These are phyloP conservation scores for Pyrgus malvae DNA, from an alignment of 2,888 invertebrate species.

Conservation along the genomic window DNA sequence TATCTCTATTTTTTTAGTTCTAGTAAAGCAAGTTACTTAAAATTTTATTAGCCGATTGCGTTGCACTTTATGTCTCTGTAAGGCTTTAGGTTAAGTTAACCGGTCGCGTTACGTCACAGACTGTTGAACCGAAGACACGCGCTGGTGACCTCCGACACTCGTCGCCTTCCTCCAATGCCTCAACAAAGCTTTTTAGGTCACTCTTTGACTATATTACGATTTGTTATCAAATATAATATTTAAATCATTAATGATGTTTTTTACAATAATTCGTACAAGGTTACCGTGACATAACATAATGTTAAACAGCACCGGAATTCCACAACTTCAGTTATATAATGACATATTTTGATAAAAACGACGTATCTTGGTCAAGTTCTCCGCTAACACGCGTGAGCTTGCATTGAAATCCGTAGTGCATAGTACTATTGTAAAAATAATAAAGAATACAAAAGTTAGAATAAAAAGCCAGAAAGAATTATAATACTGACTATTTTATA, in stretches of 20 bases:
- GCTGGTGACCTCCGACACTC: slow-evolving; percentile 61
- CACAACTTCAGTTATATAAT: neutral
- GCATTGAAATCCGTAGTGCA: no score
- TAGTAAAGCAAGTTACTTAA: no score
- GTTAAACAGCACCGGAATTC: neutral
- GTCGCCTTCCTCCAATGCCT: slow-evolving; percentile 54
- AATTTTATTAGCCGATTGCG: slow-evolving; percentile 1
- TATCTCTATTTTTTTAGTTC: no score
- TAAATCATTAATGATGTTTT: neutral
- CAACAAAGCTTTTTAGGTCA: slow-evolving; percentile 55
- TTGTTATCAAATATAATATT: slow-evolving; percentile 11
- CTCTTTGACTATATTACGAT: slow-evolving; percentile 40
- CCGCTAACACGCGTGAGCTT: no score
- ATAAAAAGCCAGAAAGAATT: no score
- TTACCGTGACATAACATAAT: slow-evolving; percentile 25
- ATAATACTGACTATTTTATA: no score
- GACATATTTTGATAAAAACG: neutral
- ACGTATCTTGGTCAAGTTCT: neutral
- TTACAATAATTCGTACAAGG: slow-evolving; percentile 25
- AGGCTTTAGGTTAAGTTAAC: slow-evolving; percentile 37
- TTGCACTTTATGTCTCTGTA: slow-evolving; percentile 4
- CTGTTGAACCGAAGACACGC: slow-evolving; percentile 55
- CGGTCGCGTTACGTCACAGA: slow-evolving; percentile 62
- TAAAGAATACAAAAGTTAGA: no score
- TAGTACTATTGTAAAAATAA: no score